These are phyloP conservation scores for Hedychridium roseum DNA, from an alignment of 2,888 invertebrate genomes.

Conservation along the genomic window DNA sequence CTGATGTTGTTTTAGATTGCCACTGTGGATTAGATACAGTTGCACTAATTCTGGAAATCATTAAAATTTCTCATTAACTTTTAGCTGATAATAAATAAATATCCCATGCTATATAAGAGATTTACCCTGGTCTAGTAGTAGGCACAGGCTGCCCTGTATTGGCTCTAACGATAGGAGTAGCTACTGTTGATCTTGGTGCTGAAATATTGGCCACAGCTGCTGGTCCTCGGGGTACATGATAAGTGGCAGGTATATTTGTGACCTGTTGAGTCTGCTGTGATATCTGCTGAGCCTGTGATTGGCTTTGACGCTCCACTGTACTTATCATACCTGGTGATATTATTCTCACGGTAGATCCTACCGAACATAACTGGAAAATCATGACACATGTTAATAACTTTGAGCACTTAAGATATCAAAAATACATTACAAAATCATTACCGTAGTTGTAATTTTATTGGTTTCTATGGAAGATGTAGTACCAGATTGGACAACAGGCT, in stretches of 20 bases:
- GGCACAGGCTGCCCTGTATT: conserved; percentile 54
- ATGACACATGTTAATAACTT: conserved; percentile 17
- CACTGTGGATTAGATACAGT: conserved; percentile 55
- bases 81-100: conserved; percentile 1
- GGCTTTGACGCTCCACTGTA: conserved; percentile 53
- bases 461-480: conserved; percentile 49
- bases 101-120: neutral
- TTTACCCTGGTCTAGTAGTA: conserved; percentile 52
- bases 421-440: conserved; percentile 18
- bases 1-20: conserved; percentile 55
- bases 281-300: conserved; percentile 45
- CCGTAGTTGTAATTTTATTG: conserved; percentile 54
- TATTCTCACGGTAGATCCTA: conserved; percentile 58
- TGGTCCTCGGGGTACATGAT: conserved; percentile 69
- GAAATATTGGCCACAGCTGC: conserved; percentile 80
- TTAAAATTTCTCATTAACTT: conserved; percentile 1
- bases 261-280: conserved; percentile 55
- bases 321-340: conserved; percentile 57
- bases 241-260: conserved; percentile 59
- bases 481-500: conserved; percentile 51
- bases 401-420: conserved; percentile 4
- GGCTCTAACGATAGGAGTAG: conserved; percentile 64
- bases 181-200: conserved; percentile 73
- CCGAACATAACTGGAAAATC: conserved; percentile 52
- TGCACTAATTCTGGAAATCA: conserved; percentile 45